Evolutionary conservation across 2,113 vertebrate genomes (phyloP).

Genomic region (Chitala chitala): DNA sequence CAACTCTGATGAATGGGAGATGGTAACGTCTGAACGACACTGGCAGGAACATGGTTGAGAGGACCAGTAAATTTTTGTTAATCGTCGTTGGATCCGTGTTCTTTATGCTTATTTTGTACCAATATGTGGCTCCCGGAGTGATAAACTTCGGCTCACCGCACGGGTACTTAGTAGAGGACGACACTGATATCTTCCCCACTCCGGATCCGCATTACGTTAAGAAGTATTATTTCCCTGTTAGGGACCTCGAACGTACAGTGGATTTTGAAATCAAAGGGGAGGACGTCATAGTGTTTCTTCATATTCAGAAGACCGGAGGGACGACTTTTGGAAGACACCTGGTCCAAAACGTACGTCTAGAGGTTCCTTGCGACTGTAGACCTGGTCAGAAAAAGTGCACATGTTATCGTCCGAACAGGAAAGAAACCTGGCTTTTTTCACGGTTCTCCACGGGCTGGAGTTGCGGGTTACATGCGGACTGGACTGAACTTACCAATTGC

Average conservation of each 20-base stretch:
- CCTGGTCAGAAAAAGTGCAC: conserved; percentile 86
- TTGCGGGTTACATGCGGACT: conserved; percentile 84
- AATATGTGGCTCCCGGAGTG: conserved; percentile 82
- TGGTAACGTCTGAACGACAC: conserved; percentile 79
- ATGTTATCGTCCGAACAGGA: conserved; percentile 80
- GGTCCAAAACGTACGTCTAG: conserved; percentile 80
- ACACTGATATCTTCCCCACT: conserved; percentile 75
- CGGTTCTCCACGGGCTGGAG: conserved; percentile 86
- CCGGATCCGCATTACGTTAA: conserved; percentile 84
- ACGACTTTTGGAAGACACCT: conserved; percentile 84
- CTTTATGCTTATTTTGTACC: conserved; percentile 84
- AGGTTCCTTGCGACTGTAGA: conserved; percentile 81
- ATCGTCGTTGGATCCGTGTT: conserved; percentile 76
- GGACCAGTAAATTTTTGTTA: conserved; percentile 80
- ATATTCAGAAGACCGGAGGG: conserved; percentile 86
- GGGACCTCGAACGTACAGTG: conserved; percentile 73
- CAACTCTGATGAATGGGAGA: conserved; percentile 63
- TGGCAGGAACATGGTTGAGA: conserved; percentile 86
- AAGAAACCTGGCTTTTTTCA: conserved; percentile 83
- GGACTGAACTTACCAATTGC: conserved; percentile 85
- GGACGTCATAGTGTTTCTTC: conserved; percentile 83
- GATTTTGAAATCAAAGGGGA: conserved; percentile 84
- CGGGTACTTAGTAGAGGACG: conserved; percentile 66
- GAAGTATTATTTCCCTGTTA: conserved; percentile 82
- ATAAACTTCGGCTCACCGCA: conserved; percentile 72